Evolutionary conservation across 2,797 vertebrate genomes (phyloP).

Genomic region (Sebastes melanostomus): DNA sequence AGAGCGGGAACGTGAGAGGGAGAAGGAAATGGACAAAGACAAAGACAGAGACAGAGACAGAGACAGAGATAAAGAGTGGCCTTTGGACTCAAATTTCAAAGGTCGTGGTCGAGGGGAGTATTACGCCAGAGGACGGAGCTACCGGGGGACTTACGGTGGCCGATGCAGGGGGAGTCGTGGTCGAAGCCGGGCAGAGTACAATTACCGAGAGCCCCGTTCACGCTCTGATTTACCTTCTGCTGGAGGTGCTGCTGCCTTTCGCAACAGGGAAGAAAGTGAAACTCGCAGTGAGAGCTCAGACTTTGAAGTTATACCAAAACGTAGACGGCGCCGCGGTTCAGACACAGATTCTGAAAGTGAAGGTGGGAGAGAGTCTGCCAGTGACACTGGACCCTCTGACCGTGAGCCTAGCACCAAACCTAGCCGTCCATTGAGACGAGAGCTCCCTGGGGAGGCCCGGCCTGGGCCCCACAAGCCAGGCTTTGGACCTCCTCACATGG

Average conservation of each 20-base stretch:
- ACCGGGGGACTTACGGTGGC: conserved; percentile 93
- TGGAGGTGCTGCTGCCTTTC: conserved; percentile 82
- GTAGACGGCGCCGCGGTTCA: conserved; percentile 91
- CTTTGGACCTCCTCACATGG: conserved; percentile 71
- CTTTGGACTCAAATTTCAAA: conserved; percentile 88
- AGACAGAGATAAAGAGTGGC: conserved; percentile 83
- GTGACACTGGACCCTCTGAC: conserved; percentile 93
- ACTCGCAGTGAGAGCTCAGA: conserved; percentile 99
- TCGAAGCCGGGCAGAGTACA: conserved; percentile 91
- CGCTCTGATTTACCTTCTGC: conserved; percentile 83
- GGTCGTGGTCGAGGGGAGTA: conserved; percentile 96
- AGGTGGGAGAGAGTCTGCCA: conserved; percentile 91
- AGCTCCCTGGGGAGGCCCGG: conserved; percentile 75
- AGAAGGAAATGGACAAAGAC: conserved; percentile 85
- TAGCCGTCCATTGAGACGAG: conserved; percentile 76
- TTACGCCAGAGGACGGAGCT: conserved; percentile 96
- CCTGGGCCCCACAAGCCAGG: conserved; percentile 70
- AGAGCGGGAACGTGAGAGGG: conserved; percentile 91
- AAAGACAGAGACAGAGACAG: conserved; percentile 79
- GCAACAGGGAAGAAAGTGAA: conserved; percentile 96
- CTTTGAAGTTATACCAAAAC: conserved; percentile 95
- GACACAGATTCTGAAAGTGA: conserved; percentile 98
- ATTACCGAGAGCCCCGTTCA: conserved; percentile 90
- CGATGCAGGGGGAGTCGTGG: conserved; percentile 88
- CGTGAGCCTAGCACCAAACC: conserved; percentile 89